phyloP scores from a whole-genome alignment of 2,888 invertebrate species.

The Cephus spinipes region DNA sequence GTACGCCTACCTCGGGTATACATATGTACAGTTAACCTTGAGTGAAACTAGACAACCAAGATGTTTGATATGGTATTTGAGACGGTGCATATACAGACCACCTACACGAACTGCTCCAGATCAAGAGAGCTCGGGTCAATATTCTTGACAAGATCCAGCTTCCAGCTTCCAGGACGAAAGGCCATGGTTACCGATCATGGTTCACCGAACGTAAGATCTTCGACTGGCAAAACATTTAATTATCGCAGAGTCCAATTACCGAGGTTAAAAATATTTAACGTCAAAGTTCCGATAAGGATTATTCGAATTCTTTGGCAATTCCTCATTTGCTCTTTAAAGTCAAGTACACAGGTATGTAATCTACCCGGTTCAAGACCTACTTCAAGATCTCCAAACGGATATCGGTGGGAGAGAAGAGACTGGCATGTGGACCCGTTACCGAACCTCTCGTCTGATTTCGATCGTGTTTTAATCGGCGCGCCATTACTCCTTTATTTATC shows the following conservation, averaged over 20 bases:
- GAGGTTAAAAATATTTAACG: background rate
- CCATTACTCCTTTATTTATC: constrained; percentile 30
- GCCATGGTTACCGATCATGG: constrained; percentile 5
- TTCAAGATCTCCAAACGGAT: constrained; percentile 18
- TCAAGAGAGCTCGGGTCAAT: constrained; percentile 45
- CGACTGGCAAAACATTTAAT: background rate
- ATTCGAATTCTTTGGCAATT: background rate
- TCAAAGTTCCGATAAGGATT: background rate
- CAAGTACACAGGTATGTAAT: background rate
- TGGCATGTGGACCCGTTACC: constrained; percentile 5
- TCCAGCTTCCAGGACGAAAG: constrained; percentile 24
- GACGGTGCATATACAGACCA: constrained; percentile 13
- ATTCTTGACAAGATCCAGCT: constrained; percentile 48
- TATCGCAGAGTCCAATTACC: background rate
- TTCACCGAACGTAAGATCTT: background rate
- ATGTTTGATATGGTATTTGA: constrained; percentile 6
- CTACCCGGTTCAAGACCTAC: constrained; percentile 7
- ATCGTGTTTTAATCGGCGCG: constrained; percentile 35
- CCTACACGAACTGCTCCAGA: constrained; percentile 35
- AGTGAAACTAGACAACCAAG: constrained; percentile 12
- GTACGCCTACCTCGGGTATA: constrained; percentile 12
- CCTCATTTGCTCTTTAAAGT: background rate
- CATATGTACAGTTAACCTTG: constrained; percentile 29
- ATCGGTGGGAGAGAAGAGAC: constrained; percentile 6
- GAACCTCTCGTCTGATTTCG: constrained; percentile 22